Percentiles rank a stretch among this genome's conserved stretches.
phyloP scores from a whole-genome alignment of 1,140 invertebrate genomes.

The Achroia grisella region DNA sequence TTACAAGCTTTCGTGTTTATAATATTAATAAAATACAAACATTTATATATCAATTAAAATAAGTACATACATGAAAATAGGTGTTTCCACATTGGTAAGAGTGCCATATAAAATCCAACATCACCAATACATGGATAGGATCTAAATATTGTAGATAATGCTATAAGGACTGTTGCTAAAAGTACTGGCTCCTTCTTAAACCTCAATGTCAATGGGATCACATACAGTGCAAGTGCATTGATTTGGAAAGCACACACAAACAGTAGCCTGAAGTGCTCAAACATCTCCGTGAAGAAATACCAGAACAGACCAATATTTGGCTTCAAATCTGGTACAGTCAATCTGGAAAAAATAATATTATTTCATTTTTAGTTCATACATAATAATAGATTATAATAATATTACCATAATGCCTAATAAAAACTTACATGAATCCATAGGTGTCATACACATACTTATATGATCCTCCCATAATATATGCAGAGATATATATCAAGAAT shows the following conservation, averaged over 20 bases:
- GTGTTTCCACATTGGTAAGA: conserved; percentile 94
- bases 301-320: conserved; percentile 99
- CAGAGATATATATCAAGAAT: conserved; percentile 63
- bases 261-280: conserved; percentile 96
- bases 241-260: conserved; percentile 98
- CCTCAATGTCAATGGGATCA: conserved; percentile 90
- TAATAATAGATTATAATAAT: too few relatives aligned
- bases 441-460: conserved; percentile 86
- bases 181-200: conserved; percentile 91
- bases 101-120: conserved; percentile 91
- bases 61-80: conserved; percentile 87
- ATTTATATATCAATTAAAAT: too few relatives aligned
- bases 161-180: conserved; percentile 87
- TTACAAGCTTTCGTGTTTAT: too few relatives aligned
- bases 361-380: too few relatives aligned
- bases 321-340: conserved; percentile 92
- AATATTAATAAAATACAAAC: too few relatives aligned
- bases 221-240: conserved; percentile 92
- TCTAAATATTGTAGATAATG: conserved; percentile 93
- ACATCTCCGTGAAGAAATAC: conserved; percentile 99
- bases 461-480: conserved; percentile 74
- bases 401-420: too few relatives aligned
- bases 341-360: conserved; percentile 71
- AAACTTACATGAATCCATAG: conserved; percentile 88
- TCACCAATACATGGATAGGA: conserved; percentile 98